Evolutionary conservation across 2,797 vertebrate genomes (phyloP).

Genomic region (Meda fulgida): DNA sequence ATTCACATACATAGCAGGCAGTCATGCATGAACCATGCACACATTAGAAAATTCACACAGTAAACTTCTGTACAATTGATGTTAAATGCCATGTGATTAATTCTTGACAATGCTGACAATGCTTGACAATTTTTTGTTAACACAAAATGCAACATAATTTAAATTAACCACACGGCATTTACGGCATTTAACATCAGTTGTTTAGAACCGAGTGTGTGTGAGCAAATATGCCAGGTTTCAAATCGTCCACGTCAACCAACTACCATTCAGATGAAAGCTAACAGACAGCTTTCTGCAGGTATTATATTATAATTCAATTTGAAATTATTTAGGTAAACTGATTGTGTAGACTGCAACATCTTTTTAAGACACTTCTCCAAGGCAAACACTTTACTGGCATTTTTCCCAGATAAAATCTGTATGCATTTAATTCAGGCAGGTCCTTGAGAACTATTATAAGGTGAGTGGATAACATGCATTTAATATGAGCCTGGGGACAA

Average conservation of each 20-base stretch:
- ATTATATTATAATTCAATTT: not conserved
- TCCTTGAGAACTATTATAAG: slow-evolving; percentile 38
- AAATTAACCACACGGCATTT: not conserved
- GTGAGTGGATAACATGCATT: slow-evolving; percentile 24
- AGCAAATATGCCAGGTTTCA: not conserved
- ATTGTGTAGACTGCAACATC: slow-evolving; percentile 46
- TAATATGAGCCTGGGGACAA: slow-evolving; percentile 13
- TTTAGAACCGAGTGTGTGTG: not conserved
- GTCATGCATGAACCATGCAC: slow-evolving; percentile 25
- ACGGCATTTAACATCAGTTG: not conserved
- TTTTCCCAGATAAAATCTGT: slow-evolving; percentile 61
- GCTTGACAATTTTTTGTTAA: not conserved
- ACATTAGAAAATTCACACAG: slow-evolving; percentile 7
- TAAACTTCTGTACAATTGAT: not conserved
- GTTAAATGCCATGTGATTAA: not conserved
- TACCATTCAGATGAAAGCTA: not conserved
- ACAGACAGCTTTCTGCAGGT: not conserved
- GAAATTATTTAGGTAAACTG: slow-evolving; percentile 1
- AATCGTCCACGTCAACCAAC: not conserved
- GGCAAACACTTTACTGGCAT: slow-evolving; percentile 55
- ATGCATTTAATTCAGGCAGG: slow-evolving; percentile 58
- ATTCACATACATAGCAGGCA: slow-evolving; percentile 16
- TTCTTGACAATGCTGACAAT: not conserved
- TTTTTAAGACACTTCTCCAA: slow-evolving; percentile 51
- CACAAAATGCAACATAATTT: not conserved